Evolutionary conservation across 2,888 invertebrate species (phyloP), one percentile per base, ranked within the genome.

Genomic region (Dasypogon diadema): DNA sequence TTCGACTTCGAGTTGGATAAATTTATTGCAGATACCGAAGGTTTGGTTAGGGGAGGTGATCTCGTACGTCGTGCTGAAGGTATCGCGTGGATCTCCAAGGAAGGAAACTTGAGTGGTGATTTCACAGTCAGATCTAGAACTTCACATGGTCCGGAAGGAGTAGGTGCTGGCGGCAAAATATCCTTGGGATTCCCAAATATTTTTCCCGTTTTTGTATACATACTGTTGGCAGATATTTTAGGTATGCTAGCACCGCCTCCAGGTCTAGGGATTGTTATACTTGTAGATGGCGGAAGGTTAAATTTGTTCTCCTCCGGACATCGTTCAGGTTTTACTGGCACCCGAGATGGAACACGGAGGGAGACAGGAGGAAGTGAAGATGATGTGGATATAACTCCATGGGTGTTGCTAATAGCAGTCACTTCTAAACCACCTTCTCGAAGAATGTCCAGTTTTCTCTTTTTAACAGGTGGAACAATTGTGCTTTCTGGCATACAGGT

Each of bases 341-440:
- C 26, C 12, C 63, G 75, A 24, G 70, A 51, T 21, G 72, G 63
- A 34, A 75, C 46, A 4, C 63, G 14, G 14, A 74, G 42, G 12
- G 75, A 30, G 24, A 65, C 54, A 14, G 73, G 55, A 2, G 75
- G 51, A 14, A 77, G 6, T 10, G 56, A 18, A 16, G 63, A n/a
- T 8, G 76, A 58, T 8, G 76, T 72, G 10, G 68, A 54, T 24
- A 78, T 75, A 8, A 78, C 72, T 8, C 79, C 78, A 37, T 77
- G 77, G 1, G 75, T 77, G 63, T 78, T 78, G 72, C 79, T 79
- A 14, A 93, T 89, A 0, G 93, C 90, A 0, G 93, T 93, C 1
- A 93, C 93, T 82, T 93, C 93, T 2, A 93, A 85, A 0, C 93
- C 93, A 12, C 92, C 89, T 81, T 93, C 92, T 76, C 92, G 91